These are phyloP conservation scores for Hippocampus abdominalis DNA, from an alignment of 2,113 vertebrate species.

Conservation along the genomic window DNA sequence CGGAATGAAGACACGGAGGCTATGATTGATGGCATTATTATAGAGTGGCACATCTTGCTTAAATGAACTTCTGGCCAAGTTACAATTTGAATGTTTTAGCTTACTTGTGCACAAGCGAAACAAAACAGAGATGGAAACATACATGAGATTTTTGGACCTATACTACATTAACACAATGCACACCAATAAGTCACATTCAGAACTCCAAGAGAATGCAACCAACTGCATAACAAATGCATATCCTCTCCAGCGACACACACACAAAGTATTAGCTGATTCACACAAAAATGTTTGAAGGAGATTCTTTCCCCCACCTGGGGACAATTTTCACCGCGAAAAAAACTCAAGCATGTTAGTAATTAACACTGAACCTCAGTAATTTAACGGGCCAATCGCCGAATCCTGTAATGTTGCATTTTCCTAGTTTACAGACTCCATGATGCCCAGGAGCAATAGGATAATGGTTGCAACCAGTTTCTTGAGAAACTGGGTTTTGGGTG, in stretches of 20 bases:
- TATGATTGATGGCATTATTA: constrained; percentile 75
- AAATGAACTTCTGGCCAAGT: constrained; percentile 61
- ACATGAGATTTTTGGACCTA: neutral
- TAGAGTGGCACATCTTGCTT: constrained; percentile 65
- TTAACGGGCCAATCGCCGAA: neutral
- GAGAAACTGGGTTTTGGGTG: neutral
- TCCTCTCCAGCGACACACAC: neutral
- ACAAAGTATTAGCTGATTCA: constrained; percentile 66
- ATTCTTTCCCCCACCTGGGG: constrained; percentile 71
- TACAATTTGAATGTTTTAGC: constrained; percentile 53
- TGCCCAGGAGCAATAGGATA: neutral
- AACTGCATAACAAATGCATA: neutral
- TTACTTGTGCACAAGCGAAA: constrained; percentile 2
- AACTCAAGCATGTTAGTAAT: neutral
- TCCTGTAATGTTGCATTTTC: neutral
- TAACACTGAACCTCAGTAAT: neutral
- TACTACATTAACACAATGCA: neutral
- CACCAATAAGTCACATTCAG: neutral
- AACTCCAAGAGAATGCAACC: neutral
- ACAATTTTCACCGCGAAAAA: constrained; percentile 55
- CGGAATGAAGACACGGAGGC: constrained; percentile 55
- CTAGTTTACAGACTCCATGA: neutral
- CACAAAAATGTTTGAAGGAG: constrained; percentile 63
- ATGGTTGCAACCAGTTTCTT: neutral
- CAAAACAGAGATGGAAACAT: neutral